These are phyloP conservation scores for Pelodytes ibericus DNA, from an alignment of 2,797 vertebrate species.

Conservation along the genomic window DNA sequence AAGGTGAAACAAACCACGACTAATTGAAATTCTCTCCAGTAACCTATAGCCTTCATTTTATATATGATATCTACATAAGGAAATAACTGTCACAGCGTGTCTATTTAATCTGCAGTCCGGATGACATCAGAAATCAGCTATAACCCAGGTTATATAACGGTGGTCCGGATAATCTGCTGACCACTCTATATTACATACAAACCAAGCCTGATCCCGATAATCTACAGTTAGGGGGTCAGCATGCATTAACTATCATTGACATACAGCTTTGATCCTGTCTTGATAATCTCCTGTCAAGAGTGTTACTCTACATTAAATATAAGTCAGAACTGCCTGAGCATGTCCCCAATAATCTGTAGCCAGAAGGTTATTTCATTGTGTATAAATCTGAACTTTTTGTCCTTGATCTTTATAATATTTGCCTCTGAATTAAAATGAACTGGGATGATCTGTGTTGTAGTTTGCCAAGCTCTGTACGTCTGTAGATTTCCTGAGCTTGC, in stretches of 20 bases:
- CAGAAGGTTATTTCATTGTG: too few relatives aligned
- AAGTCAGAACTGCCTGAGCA: not conserved
- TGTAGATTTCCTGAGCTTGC: constrained; percentile 13
- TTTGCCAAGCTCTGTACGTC: too few relatives aligned
- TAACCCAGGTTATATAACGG: not conserved
- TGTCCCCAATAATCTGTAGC: constrained; percentile 22
- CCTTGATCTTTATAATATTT: too few relatives aligned
- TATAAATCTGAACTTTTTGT: too few relatives aligned
- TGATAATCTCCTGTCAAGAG: too few relatives aligned
- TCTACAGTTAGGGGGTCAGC: constrained; percentile 37
- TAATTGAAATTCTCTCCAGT: not conserved
- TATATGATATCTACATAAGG: too few relatives aligned
- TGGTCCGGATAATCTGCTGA: not conserved
- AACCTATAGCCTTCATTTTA: not conserved
- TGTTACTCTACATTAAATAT: not conserved
- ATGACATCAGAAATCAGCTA: not conserved
- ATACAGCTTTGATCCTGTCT: too few relatives aligned
- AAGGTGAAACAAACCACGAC: not conserved
- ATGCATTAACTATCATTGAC: not conserved
- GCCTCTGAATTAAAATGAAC: too few relatives aligned
- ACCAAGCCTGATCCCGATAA: constrained; percentile 9
- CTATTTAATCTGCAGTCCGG: not conserved
- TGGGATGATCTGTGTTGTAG: too few relatives aligned
- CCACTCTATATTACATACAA: not conserved
- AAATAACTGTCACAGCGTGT: too few relatives aligned